Conservation (phyloP, 2,797 vertebrate species). For the Danio kyathit region DNA sequence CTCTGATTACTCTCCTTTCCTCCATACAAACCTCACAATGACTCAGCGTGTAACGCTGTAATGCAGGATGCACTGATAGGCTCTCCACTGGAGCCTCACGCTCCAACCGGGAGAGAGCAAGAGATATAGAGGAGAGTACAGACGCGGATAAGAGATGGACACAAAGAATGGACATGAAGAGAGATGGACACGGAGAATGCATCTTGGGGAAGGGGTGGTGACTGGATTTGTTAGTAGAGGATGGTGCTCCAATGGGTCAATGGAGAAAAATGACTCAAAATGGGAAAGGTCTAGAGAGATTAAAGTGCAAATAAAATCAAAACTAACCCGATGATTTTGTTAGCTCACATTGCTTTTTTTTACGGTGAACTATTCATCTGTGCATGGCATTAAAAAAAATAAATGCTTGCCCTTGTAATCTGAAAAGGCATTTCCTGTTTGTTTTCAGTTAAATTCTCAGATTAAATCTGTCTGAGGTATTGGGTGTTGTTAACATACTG, state of each 20-base stretch:
- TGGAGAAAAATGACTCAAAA: background rate
- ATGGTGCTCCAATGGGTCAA: background rate
- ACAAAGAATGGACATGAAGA: constrained; percentile 15
- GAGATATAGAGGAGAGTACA: constrained; percentile 28
- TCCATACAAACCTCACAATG: constrained; percentile 46
- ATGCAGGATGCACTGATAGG: constrained; percentile 48
- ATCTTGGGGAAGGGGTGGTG: background rate
- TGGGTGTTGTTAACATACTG: no score
- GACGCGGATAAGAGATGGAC: constrained; percentile 3
- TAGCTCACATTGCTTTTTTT: no score
- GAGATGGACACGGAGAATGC: constrained; percentile 29
- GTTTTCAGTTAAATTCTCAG: no score
- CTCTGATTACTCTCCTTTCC: constrained; percentile 66
- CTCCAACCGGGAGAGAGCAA: constrained; percentile 6
- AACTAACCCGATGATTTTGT: no score
- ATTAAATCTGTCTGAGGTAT: no score
- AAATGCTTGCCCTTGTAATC: no score
- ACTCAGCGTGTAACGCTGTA: constrained; percentile 33
- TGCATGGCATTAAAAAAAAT: no score
- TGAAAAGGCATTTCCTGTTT: no score
- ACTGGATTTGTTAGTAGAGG: background rate
- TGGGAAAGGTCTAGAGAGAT: background rate
- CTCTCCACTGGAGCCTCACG: constrained; percentile 14
- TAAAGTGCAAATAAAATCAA: no score
- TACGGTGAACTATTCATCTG: no score